Conservation (phyloP, 2,113 vertebrate genomes). For the Gallinago jamesoni region DNA sequence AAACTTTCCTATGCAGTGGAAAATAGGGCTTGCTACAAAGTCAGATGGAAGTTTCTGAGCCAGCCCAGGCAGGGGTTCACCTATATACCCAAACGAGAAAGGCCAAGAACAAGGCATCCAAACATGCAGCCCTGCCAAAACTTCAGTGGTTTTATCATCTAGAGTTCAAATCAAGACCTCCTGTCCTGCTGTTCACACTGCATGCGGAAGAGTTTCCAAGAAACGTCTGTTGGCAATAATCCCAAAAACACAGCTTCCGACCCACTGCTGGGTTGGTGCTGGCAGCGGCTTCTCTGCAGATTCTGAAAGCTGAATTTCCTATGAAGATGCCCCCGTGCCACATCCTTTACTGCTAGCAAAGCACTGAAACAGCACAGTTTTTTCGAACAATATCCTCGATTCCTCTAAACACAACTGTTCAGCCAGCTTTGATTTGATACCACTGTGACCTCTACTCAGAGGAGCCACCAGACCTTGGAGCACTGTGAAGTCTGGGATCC, state of each 20-base stretch:
- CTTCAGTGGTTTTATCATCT: slow-evolving; percentile 23
- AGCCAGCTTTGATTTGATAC: not conserved
- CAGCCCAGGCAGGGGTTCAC: not conserved
- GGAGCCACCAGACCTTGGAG: not conserved
- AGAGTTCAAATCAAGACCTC: slow-evolving; percentile 1
- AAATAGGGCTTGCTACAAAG: not conserved
- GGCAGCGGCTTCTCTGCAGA: rapidly evolving
- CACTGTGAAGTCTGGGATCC: rapidly evolving
- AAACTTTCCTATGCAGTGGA: not conserved
- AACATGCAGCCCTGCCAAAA: not conserved
- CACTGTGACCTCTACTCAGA: not conserved
- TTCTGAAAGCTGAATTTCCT: not conserved
- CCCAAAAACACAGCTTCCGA: not conserved
- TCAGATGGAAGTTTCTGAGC: not conserved
- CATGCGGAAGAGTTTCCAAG: not conserved
- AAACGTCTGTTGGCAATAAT: not conserved
- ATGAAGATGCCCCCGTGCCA: rapidly evolving
- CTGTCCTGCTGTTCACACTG: not conserved
- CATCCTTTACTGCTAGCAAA: not conserved
- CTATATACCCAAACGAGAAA: not conserved
- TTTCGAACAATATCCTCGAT: not conserved
- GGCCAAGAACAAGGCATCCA: not conserved
- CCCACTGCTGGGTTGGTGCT: not conserved
- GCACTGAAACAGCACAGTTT: not conserved
- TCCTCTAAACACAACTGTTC: not conserved